Evolutionary conservation across 1,140 invertebrate species (phyloP).

Genomic region (Leptinotarsa defecta): DNA sequence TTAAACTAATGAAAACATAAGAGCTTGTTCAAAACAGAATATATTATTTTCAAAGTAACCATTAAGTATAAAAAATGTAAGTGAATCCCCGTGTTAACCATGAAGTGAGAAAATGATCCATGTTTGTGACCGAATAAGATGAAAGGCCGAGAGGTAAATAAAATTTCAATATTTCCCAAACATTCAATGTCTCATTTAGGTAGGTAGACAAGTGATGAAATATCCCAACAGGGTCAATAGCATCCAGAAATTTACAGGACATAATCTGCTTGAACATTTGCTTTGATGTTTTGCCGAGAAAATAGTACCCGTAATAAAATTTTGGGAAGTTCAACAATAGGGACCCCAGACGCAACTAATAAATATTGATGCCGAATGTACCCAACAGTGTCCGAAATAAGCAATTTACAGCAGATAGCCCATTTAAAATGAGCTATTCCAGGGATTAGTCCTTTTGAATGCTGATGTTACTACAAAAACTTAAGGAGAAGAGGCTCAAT

Average conservation of each 20-base stretch:
- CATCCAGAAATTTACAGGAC: background rate
- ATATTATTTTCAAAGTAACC: no score
- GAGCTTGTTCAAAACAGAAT: no score
- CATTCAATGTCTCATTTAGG: background rate
- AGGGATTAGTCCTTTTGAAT: no score
- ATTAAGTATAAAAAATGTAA: no score
- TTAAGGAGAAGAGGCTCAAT: no score
- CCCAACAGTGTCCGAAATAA: background rate
- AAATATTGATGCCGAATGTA: background rate
- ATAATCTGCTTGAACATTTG: slow-evolving; percentile 8
- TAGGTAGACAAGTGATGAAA: background rate
- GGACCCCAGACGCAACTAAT: background rate
- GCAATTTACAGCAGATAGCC: background rate
- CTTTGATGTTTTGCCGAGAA: slow-evolving; percentile 18
- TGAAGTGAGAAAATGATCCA: background rate
- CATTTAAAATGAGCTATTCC: no score
- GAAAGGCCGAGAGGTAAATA: background rate
- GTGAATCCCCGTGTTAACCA: no score
- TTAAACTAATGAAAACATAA: no score
- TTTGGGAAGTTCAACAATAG: slow-evolving; percentile 9
- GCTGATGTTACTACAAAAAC: no score
- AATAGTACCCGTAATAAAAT: slow-evolving; percentile 15
- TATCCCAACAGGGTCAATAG: background rate
- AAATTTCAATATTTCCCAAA: background rate
- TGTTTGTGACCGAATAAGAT: background rate